Percentiles rank a stretch among this genome's conserved stretches.
phyloP scores from a whole-genome alignment of 2,797 vertebrate species.

The Salmo trutta region DNA sequence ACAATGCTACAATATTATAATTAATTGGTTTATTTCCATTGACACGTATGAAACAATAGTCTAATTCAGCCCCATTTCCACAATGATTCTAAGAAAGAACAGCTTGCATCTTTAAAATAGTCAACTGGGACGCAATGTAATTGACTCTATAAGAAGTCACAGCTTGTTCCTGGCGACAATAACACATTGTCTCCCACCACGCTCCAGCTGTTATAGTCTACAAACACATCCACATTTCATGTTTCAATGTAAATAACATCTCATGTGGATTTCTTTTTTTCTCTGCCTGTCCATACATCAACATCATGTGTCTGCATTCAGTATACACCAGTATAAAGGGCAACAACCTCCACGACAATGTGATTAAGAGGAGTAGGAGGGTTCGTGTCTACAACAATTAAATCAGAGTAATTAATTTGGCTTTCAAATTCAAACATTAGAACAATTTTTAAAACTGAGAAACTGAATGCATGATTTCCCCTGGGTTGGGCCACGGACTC shows the following conservation, averaged over 20 bases:
- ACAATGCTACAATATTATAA: no score
- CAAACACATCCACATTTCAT: not conserved
- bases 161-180: not conserved
- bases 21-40: no score
- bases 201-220: not conserved
- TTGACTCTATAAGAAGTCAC: not conserved
- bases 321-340: constrained; percentile 2
- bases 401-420: constrained; percentile 45
- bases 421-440: constrained; percentile 47
- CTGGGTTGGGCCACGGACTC: constrained; percentile 21
- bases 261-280: not conserved
- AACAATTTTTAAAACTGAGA: constrained; percentile 33
- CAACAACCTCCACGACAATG: constrained; percentile 7
- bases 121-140: not conserved
- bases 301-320: constrained; percentile 10
- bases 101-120: not conserved
- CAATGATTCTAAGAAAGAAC: not conserved
- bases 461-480: constrained; percentile 55
- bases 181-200: not conserved
- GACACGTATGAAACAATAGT: no score
- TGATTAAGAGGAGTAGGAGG: constrained; percentile 30
- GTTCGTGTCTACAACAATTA: constrained; percentile 22
- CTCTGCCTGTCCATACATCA: not conserved
- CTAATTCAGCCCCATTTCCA: no score
- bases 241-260: not conserved